phyloP scores from a whole-genome alignment of 2,797 vertebrate genomes.

The Hylomyscus alleni region DNA sequence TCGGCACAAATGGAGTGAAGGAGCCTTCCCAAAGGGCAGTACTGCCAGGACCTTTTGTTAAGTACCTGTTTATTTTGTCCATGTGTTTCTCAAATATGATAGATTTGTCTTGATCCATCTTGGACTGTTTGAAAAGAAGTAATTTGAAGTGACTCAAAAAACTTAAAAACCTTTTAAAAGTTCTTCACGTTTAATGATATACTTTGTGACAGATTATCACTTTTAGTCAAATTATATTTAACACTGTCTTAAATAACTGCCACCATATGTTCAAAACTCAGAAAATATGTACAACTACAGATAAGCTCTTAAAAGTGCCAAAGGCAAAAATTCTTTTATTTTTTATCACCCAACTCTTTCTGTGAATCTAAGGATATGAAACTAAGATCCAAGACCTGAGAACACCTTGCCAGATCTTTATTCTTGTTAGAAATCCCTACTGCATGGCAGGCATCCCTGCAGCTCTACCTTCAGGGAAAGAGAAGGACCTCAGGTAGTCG shows the following conservation, averaged over 20 bases:
- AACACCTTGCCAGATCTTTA: conserved; percentile 8
- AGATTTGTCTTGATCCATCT: conserved; percentile 88
- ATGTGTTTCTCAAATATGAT: conserved; percentile 91
- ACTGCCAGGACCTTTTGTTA: background rate
- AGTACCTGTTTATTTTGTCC: conserved; percentile 93
- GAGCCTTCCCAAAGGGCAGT: conserved; percentile 33
- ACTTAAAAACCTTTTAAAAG: background rate
- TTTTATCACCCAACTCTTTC: background rate
- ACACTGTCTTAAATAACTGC: conserved; percentile 58
- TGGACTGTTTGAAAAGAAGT: conserved; percentile 88
- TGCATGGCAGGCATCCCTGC: background rate
- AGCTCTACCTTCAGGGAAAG: background rate
- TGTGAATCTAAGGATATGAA: background rate
- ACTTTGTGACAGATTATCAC: conserved; percentile 49
- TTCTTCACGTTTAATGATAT: conserved; percentile 7
- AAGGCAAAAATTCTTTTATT: conserved; percentile 12
- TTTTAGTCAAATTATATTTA: conserved; percentile 62
- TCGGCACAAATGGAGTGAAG: conserved; percentile 6
- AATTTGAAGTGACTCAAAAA: conserved; percentile 63
- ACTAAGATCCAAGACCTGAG: background rate
- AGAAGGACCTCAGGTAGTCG: background rate
- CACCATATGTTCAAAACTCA: conserved; percentile 54
- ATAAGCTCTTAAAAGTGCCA: background rate
- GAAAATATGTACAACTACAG: conserved; percentile 12
- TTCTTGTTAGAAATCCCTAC: background rate